Percentiles rank a stretch among this genome's conserved stretches.
These are phyloP conservation scores for Leptoteleia sp. DNA, from an alignment of 1,140 invertebrate species.

Conservation along the genomic window DNA sequence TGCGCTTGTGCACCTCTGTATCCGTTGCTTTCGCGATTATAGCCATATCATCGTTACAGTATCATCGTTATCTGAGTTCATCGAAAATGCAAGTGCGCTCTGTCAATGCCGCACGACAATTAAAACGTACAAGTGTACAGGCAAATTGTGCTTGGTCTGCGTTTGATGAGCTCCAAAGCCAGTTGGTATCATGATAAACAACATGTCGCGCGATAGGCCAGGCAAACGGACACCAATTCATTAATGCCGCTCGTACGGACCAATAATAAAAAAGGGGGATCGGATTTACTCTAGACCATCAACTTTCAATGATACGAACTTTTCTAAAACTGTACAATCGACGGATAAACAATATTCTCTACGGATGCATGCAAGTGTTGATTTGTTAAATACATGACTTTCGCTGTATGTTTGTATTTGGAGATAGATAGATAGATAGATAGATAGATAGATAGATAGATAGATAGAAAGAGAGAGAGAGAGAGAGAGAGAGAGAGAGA, in stretches of 20 bases:
- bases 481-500: no score
- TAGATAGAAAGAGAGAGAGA: no score
- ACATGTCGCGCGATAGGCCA: conserved; percentile 36
- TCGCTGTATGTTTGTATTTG: conserved; percentile 31
- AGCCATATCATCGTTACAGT: conserved; percentile 51
- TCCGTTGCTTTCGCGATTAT: conserved; percentile 31
- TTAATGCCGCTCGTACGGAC: conserved; percentile 5
- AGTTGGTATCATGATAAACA: conserved; percentile 32
- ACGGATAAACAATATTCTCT: conserved; percentile 21
- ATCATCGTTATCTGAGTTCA: conserved; percentile 31
- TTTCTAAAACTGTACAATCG: no score
- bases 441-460: no score
- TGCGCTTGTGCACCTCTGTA: conserved; percentile 34
- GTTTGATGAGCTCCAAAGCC: conserved; percentile 58
- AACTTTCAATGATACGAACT: conserved; percentile 17
- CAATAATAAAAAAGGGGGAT: conserved; percentile 23
- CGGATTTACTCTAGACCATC: conserved; percentile 33
- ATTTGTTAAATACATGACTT: conserved; percentile 34
- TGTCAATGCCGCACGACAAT: conserved; percentile 41
- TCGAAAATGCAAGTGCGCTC: conserved; percentile 54
- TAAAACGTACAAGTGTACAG: conserved; percentile 45
- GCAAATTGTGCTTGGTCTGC: conserved; percentile 53
- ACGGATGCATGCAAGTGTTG: conserved; percentile 40
- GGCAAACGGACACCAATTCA: conserved; percentile 55
- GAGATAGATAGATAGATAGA: no score